A percentile compares a stretch with the other conserved stretches of the same genome.
These are phyloP conservation scores for Cephalopterus ornatus DNA, from an alignment of 2,113 vertebrate genomes.

Conservation along the genomic window DNA sequence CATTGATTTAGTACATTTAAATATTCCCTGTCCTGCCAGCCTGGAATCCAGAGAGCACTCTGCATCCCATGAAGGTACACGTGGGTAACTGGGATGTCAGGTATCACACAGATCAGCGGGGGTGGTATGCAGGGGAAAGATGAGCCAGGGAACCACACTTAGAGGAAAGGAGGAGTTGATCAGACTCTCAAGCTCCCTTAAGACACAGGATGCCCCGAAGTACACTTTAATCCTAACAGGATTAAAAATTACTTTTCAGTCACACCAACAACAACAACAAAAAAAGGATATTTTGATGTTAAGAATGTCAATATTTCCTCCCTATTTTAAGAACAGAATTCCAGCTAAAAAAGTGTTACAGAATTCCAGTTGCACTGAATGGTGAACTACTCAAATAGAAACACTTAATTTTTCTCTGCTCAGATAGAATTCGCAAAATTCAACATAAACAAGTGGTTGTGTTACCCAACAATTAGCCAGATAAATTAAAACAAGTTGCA, in stretches of 20 bases:
- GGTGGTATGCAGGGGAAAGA: rapidly evolving
- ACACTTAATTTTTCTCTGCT: background rate
- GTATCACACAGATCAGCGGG: background rate
- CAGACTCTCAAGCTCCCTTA: background rate
- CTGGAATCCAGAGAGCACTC: background rate
- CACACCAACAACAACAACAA: background rate
- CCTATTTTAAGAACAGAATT: background rate
- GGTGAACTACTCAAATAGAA: background rate
- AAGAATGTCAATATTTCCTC: background rate
- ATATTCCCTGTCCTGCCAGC: background rate
- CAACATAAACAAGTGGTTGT: background rate
- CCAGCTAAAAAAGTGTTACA: background rate
- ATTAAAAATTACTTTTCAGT: background rate
- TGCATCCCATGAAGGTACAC: background rate
- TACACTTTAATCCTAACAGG: background rate
- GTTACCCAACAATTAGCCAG: background rate
- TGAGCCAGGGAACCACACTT: background rate
- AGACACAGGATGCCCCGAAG: background rate
- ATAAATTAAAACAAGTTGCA: background rate
- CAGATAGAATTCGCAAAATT: background rate
- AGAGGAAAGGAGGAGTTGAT: background rate
- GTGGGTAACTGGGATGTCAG: background rate
- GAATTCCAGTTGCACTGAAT: background rate
- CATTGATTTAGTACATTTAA: background rate
- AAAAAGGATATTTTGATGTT: background rate